Base-by-base conservation (phyloP, 2,113 vertebrate genomes). In the Cyanistes caeruleus region DNA sequence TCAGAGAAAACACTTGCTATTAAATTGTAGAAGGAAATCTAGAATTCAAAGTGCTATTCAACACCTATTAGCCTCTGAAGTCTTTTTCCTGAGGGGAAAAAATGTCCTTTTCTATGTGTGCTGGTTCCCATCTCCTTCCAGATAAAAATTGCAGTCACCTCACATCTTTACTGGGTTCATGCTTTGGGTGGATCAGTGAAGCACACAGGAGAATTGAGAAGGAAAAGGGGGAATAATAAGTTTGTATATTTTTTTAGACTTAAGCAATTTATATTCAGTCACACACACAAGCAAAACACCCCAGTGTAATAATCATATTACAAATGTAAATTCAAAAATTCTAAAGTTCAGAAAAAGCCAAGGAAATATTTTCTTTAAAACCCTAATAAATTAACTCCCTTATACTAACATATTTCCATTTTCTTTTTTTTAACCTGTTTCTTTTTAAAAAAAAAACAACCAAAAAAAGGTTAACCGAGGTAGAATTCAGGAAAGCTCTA, bases 21-120 rank as follows among this genome's bases (percentile, higher is more conserved):
- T 73, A 53, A 68, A 77, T 3, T 59, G 5, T 23, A 33, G 5
- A 48, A 68, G 4, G 5, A 64, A 73, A 59, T 68, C 16, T 59
- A 59, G 14, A 8, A 33, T 55, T 86, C 17, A 69, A 59, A n/a
- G 7, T 43, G 15, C 3, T 64, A 2, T 41, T 64, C 11, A 39
- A 48, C 8, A 43, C 4, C 5, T 65, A 30, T 52, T 30, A 63
- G 10, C 9, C 16, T 84, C 28, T 60, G 17, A 55, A 87, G 2
- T 22, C 2, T 59, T 62, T 74, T 65, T 19, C 7, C 4, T 27
- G 9, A 33, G 11, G 4, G 39, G 4, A 59, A 67, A 43, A 16
- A 48, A 18, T 1, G 0, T 11, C 1, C 1, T 46, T 63, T 77
- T 58, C 21, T 37, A 1, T 30, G 7, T 65, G 9, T 67, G 15